Evolutionary conservation across 2,888 invertebrate species (phyloP).

Genomic region (Oscheius sp.): DNA sequence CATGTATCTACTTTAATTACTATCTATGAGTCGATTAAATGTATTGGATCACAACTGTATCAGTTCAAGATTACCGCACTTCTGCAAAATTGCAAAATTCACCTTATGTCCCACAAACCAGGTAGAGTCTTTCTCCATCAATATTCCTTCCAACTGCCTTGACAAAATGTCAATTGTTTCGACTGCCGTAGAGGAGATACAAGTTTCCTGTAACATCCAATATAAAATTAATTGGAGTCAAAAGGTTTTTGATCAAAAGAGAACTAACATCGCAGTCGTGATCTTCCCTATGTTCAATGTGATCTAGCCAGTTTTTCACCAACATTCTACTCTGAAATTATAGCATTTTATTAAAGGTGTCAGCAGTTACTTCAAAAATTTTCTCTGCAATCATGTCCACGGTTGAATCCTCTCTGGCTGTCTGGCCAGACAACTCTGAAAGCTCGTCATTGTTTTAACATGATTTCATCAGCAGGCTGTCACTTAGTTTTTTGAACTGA

Average conservation of each 20-base stretch:
- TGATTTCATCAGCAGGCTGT: background rate
- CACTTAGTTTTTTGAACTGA: background rate
- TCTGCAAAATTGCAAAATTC: background rate
- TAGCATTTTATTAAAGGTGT: background rate
- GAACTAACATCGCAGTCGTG: slow-evolving; percentile 53
- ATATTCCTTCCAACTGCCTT: slow-evolving; percentile 16
- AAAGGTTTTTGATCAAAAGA: background rate
- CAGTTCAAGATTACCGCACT: background rate
- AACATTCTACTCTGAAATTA: slow-evolving; percentile 38
- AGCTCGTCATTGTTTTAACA: slow-evolving; percentile 3
- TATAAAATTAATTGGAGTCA: background rate
- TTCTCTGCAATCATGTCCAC: slow-evolving; percentile 59
- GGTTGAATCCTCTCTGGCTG: slow-evolving; percentile 54
- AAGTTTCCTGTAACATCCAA: slow-evolving; percentile 39
- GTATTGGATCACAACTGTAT: too few species aligned
- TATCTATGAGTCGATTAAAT: background rate
- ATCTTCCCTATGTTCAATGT: slow-evolving; percentile 52
- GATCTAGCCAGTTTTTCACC: slow-evolving; percentile 57
- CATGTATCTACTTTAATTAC: slow-evolving; percentile 2
- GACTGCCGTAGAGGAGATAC: slow-evolving; percentile 27
- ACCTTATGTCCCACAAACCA: slow-evolving; percentile 56
- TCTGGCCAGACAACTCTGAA: slow-evolving; percentile 57
- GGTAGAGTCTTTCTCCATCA: slow-evolving; percentile 23
- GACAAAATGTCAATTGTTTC: slow-evolving; percentile 2
- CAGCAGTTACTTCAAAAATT: slow-evolving; percentile 40